phyloP scores from a whole-genome alignment of 2,888 invertebrate species.

The Lochmaea crataegi region DNA sequence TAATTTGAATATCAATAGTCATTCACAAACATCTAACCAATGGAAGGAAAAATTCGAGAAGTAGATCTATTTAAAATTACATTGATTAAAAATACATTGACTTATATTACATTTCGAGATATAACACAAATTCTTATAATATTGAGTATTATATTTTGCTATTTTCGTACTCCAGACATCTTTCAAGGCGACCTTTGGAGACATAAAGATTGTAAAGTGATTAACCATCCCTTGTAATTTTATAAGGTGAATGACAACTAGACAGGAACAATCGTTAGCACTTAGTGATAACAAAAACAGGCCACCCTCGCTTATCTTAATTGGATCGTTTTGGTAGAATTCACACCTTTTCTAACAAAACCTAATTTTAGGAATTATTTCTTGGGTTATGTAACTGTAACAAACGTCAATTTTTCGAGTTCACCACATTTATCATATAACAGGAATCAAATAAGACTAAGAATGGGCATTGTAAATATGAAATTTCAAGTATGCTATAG shows the following conservation, averaged over 20 bases:
- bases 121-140: too few species aligned
- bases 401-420: background rate
- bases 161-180: constrained; percentile 25
- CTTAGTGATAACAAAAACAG: constrained; percentile 40
- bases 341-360: constrained; percentile 12
- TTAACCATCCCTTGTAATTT: constrained; percentile 30
- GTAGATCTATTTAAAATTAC: background rate
- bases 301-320: constrained; percentile 37
- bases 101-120: too few species aligned
- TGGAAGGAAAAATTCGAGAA: background rate
- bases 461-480: too few species aligned
- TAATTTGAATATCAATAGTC: constrained; percentile 27
- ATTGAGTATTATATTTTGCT: background rate
- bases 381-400: background rate
- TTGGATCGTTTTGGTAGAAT: constrained; percentile 15
- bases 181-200: constrained; percentile 34
- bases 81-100: background rate
- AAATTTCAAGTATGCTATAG: too few species aligned
- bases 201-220: constrained; percentile 33
- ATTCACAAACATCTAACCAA: background rate
- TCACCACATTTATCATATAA: too few species aligned
- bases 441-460: too few species aligned
- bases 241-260: constrained; percentile 31
- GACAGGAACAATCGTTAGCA: constrained; percentile 45
- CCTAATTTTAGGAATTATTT: constrained; percentile 2